Evolutionary conservation across 2,797 vertebrate species (phyloP), one percentile per base, ranked within the genome.

Genomic region (Melanotaenia nigrans): DNA sequence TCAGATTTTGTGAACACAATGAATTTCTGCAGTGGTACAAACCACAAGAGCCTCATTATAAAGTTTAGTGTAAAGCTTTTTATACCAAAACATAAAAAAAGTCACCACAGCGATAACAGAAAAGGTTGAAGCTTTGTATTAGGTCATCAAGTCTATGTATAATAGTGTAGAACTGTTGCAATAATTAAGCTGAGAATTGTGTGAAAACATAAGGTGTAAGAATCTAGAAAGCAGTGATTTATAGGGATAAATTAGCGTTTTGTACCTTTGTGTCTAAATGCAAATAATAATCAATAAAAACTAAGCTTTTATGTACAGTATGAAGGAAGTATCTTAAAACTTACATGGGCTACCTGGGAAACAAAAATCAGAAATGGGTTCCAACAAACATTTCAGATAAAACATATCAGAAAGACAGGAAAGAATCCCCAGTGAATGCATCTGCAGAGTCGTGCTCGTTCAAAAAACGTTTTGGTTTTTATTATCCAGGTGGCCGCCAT

Each of bases 401-500:
- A 58, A 36, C 4, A 33, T 1, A 28, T 57, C 6, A 42, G 47
- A 1, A 42, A 67, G 38, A 57, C 6, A 2, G 2, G 51, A 11
- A 9, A 65, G 47, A 72, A 61, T 45, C 20, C 22, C 18, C 2
- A 18, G 0, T 40, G 18, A 33, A n/a, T 22, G 30, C 1, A 1
- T 67, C 56, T 66, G 51, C 30, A 36, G 5, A 70, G 12, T 13
- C 1, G 12, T 68, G 35, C 32, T 60, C 36, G 3, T 65, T 65
- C 73, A 18, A 71, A 58, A 83, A 54, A 5, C 18, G 35, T 63
- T 38, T 68, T 36, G 51, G 33, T 10, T 73, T 73, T 65, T 45
- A 22, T 25, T 47, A 42, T 71, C 63, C 70, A 78, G 70, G 58
- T 73, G 75, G 71, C 53, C 20, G 32, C 49, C 62, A 54, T n/a